Percentiles rank a stretch among this genome's conserved stretches.
Evolutionary conservation across 2,888 invertebrate genomes (phyloP).

Genomic region (Spialia ferax): DNA sequence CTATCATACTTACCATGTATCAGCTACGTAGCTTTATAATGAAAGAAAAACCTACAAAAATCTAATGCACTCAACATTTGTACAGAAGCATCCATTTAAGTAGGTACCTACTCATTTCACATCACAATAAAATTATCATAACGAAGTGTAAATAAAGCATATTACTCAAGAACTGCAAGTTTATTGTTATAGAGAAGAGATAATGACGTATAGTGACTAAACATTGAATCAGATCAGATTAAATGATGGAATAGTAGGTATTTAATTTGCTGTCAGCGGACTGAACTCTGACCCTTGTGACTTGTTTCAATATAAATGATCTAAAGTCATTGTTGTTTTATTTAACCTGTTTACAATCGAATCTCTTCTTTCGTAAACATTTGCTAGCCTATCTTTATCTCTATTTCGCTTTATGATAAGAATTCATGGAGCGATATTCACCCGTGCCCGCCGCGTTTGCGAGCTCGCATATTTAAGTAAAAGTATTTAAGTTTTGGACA

Average conservation of each 20-base stretch:
- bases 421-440: no score
- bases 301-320: slow-evolving; percentile 73
- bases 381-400: no score
- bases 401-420: no score
- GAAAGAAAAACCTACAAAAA: not conserved
- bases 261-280: slow-evolving; percentile 55
- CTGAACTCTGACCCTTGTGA: slow-evolving; percentile 66
- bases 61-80: not conserved
- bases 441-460: no score
- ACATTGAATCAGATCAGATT: slow-evolving; percentile 31
- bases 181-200: no score
- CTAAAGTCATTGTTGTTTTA: slow-evolving; percentile 62
- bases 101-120: no score
- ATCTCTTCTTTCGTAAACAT: no score
- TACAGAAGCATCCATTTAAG: not conserved
- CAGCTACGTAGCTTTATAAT: not conserved
- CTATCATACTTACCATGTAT: no score
- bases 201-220: slow-evolving; percentile 27
- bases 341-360: slow-evolving; percentile 40
- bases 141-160: slow-evolving; percentile 6
- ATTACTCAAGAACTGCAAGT: slow-evolving; percentile 5
- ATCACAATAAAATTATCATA: not conserved
- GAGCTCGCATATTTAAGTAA: no score
- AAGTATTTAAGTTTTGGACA: no score
- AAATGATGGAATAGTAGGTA: slow-evolving; percentile 38